A percentile compares a stretch with the other conserved stretches of the same genome.
Evolutionary conservation across 2,113 vertebrate genomes (phyloP).

Genomic region (Junco hyemalis): DNA sequence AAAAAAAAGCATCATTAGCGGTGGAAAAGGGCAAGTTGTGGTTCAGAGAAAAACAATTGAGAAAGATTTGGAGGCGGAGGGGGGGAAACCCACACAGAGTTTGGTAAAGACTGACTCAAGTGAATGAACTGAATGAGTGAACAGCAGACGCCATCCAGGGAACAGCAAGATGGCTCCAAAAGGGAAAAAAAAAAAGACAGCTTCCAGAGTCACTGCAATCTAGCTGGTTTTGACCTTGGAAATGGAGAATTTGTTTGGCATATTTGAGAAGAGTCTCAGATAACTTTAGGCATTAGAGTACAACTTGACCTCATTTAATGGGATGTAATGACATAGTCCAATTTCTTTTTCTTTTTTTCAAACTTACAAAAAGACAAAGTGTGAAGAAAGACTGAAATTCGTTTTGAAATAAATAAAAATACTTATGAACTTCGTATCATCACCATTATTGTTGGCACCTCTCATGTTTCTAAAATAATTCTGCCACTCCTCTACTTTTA

Average conservation of each 20-base stretch:
- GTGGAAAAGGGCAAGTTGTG: constrained; percentile 53
- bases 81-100: not conserved
- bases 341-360: not conserved
- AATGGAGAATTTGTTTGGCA: not conserved
- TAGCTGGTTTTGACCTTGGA: constrained; percentile 45
- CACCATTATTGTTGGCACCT: not conserved
- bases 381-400: not conserved
- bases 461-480: not conserved
- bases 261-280: not conserved
- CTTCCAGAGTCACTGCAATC: not conserved
- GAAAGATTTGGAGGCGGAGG: not conserved
- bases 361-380: not conserved
- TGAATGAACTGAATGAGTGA: not conserved
- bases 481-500: not conserved
- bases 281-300: not conserved
- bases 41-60: constrained; percentile 56
- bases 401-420: not conserved
- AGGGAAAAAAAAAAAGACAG: not conserved
- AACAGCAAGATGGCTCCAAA: not conserved
- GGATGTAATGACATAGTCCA: not conserved
- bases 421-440: not conserved
- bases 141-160: not conserved
- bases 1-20: constrained; percentile 44
- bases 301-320: not conserved
- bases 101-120: constrained; percentile 9